Base-by-base conservation (phyloP, 2,888 invertebrate genomes). In the Mesoligia furuncula region DNA sequence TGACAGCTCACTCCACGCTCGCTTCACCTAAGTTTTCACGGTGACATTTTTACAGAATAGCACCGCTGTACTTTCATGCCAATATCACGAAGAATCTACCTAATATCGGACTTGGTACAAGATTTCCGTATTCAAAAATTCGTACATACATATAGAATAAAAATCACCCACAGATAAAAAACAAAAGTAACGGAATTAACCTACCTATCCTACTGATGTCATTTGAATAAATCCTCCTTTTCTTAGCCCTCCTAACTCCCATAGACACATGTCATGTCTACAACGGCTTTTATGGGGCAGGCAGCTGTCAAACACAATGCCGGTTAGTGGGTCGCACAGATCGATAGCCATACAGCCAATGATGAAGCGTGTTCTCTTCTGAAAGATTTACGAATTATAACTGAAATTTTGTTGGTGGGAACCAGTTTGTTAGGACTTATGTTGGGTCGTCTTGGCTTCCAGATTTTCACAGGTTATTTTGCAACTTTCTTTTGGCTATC, bases 241-340 rank as follows among this genome's bases (percentile, higher is more conserved):
- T 75, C 27, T 48, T 42, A 15, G 27, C 15, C 9, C 27, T 61
- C 39, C 15, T 71, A 54, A 59, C 27, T 27, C 39, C 45, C 70
- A 36, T 20, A 31, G 73, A 80, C 62, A 83, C 45, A 67, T 77
- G 54, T 45, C 64, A 54, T 70, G 42, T 42, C 48, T 17, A 61
- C 59, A 67, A 20, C 31, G 66, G 62, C 57, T 42, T 17, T 39
- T 5, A 48, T 48, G 31, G 24, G 39, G 24, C n/a, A 59, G 66
- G n/a, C 68, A 79, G 72, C 73, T 84, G 86, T 75, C 79, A 73
- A 75, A 73, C 39, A 59, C 59, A 81, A 76, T 75, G 68, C 20
- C 73, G 79, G 86, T 88, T 84, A 88, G 73, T 88, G 68, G 87
- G 86, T 83, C 88, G 70, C 82, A 65, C 64, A 76, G 79, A 87